phyloP scores from a whole-genome alignment of 2,113 vertebrate species.

The Rhabdomys dilectus region DNA sequence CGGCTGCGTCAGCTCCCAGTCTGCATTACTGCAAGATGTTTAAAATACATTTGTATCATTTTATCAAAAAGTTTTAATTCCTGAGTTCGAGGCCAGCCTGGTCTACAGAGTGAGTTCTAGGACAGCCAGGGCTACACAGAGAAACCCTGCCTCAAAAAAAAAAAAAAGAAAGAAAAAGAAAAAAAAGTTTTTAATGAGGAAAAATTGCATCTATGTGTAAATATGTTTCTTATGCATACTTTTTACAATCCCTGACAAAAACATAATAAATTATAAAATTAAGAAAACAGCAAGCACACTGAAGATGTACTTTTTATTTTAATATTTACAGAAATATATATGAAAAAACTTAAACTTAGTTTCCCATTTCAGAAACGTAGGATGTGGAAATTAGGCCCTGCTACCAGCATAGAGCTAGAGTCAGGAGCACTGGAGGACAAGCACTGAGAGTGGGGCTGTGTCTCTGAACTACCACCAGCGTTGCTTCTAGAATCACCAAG shows the following conservation, averaged over 20 bases:
- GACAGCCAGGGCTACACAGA: too few species aligned
- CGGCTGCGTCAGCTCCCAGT: background rate
- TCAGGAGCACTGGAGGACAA: background rate
- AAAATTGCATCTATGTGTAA: conserved; percentile 16
- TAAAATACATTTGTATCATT: conserved; percentile 9
- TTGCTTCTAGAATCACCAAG: background rate
- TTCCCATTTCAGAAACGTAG: conserved; percentile 23
- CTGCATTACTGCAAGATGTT: background rate
- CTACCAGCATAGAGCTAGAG: background rate
- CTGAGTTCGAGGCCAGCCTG: too few species aligned
- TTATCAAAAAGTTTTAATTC: conserved; percentile 22
- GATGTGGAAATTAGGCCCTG: background rate
- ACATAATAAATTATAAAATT: conserved; percentile 1
- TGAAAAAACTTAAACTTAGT: conserved; percentile 26
- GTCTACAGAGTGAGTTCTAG: too few species aligned
- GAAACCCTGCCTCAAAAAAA: too few species aligned
- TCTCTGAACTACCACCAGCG: background rate
- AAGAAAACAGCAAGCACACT: conserved; percentile 27
- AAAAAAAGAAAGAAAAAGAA: too few species aligned
- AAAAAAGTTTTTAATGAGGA: conserved; percentile 22
- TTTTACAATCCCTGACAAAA: conserved; percentile 50
- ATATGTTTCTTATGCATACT: conserved; percentile 1
- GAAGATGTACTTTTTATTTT: conserved; percentile 42
- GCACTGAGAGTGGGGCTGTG: background rate
- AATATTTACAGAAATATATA: background rate